Evolutionary conservation across 2,113 vertebrate genomes (phyloP).

Genomic region (Haemorhous mexicanus): DNA sequence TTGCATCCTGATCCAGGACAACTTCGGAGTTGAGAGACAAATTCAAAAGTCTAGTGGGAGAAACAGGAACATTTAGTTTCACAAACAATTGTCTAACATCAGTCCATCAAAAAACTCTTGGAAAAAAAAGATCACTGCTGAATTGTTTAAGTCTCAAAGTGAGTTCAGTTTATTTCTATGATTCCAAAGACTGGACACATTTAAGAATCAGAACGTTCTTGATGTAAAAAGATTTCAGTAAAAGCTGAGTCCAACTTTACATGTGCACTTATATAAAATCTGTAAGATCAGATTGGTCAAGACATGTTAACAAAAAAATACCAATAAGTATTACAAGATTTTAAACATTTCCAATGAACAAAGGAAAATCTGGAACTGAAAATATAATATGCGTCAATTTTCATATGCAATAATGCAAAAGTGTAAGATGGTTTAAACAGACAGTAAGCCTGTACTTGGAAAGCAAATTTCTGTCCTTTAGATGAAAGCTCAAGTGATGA

Average conservation of each 20-base stretch:
- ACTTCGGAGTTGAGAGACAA: slow-evolving; percentile 93
- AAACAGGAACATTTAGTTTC: not conserved
- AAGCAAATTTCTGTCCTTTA: not conserved
- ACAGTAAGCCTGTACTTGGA: not conserved
- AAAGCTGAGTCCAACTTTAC: not conserved
- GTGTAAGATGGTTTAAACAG: not conserved
- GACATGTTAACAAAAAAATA: not conserved
- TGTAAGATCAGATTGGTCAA: not conserved
- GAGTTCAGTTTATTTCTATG: not conserved
- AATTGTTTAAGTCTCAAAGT: not conserved
- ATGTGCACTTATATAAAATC: not conserved
- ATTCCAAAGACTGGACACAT: not conserved
- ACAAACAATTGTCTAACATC: not conserved
- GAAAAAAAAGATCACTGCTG: not conserved
- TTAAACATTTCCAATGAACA: not conserved
- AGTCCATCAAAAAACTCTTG: not conserved
- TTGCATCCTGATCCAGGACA: slow-evolving; percentile 94
- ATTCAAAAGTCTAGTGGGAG: slow-evolving; percentile 81
- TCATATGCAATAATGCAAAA: not conserved
- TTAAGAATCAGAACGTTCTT: not conserved
- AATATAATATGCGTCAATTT: not conserved
- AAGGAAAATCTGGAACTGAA: not conserved
- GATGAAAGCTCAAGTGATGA: not conserved
- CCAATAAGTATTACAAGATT: not conserved
- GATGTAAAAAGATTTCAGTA: not conserved